Conservation (phyloP, 2,113 vertebrate genomes). For the Aythya baeri region DNA sequence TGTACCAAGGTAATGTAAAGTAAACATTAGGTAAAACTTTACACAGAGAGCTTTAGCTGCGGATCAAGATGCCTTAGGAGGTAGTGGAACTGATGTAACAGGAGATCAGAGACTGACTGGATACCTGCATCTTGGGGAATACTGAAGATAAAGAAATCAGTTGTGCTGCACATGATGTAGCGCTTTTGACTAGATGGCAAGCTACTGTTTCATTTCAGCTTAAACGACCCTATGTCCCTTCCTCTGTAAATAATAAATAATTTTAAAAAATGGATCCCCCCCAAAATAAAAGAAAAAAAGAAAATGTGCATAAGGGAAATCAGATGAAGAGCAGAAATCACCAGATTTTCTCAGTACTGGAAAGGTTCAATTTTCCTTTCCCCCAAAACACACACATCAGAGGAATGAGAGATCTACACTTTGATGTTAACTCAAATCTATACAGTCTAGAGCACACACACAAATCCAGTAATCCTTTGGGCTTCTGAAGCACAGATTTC, state of each 20-base stretch:
- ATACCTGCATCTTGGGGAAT: neutral
- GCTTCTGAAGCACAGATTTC: conserved; percentile 25
- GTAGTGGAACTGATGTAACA: neutral
- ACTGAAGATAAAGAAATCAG: neutral
- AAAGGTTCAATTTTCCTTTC: neutral
- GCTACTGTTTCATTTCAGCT: neutral
- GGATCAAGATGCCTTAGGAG: neutral
- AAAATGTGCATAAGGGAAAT: neutral
- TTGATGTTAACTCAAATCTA: conserved; percentile 17
- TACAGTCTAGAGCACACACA: neutral
- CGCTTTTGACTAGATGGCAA: neutral
- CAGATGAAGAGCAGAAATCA: conserved; percentile 5
- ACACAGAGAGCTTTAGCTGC: neutral
- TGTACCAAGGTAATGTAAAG: neutral
- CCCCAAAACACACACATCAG: neutral
- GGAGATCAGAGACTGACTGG: neutral
- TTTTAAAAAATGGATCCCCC: no score
- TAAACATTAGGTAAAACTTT: neutral
- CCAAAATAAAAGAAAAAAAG: neutral
- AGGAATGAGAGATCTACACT: neutral
- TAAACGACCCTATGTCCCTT: neutral
- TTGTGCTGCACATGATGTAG: neutral
- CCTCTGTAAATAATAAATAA: neutral
- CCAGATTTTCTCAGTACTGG: neutral
- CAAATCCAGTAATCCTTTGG: conserved; percentile 15